Evolutionary conservation across 2,113 vertebrate species (phyloP).

Genomic region (Aptenodytes patagonicus): DNA sequence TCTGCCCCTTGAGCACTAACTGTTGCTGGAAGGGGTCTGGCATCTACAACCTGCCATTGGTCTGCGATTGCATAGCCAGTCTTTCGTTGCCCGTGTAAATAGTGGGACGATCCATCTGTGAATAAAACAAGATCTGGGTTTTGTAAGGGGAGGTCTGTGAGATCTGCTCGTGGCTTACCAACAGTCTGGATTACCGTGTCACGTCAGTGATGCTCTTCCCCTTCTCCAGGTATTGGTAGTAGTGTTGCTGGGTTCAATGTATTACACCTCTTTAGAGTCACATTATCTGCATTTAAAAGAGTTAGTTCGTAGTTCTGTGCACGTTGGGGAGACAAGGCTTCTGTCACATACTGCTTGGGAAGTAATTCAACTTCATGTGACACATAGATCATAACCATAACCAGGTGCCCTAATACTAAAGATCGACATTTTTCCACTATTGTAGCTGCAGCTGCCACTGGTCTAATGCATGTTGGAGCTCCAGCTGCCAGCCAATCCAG

Average conservation of each 20-base stretch:
- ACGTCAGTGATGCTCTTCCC: not conserved
- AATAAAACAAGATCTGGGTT: not conserved
- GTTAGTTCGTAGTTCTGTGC: not conserved
- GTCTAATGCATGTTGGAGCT: not conserved
- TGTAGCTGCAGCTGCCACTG: not conserved
- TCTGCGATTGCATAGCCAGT: not conserved
- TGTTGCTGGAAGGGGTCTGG: not conserved
- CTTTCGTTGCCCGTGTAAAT: not conserved
- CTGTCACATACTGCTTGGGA: not conserved
- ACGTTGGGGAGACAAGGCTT: fast-evolving
- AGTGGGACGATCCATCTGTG: not conserved
- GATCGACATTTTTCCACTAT: not conserved
- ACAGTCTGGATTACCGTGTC: not conserved
- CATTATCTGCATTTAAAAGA: not conserved
- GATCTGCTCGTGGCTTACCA: fast-evolving
- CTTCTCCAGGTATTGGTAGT: not conserved
- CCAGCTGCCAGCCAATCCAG: not conserved
- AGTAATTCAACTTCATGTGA: not conserved
- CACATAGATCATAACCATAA: not conserved
- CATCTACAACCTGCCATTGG: not conserved
- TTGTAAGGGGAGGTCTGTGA: not conserved
- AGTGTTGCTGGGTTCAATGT: not conserved
- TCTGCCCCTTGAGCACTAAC: not conserved
- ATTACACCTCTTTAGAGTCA: not conserved
- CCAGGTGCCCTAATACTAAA: not conserved